Base-by-base conservation (phyloP, 2,113 vertebrate species). In the Trematomus loennbergii region DNA sequence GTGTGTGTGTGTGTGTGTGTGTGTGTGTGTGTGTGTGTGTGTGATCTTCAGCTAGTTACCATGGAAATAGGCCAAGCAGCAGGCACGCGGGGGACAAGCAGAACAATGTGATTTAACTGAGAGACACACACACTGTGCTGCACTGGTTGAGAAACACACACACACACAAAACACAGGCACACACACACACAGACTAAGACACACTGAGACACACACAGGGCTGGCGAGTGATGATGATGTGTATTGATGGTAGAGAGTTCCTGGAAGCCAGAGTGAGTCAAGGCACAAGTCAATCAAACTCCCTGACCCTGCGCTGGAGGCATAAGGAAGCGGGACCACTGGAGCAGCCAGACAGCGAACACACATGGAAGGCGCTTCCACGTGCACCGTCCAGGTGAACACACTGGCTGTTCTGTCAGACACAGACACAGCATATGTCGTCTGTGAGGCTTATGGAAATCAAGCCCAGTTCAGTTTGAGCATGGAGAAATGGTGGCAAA, bases 61-160 rank as follows among this genome's bases (percentile, higher is more conserved):
- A 93, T 93, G 91, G 93, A 93, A 92, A 94, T 92, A 90, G 92
- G 91, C 92, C 92, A 93, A 94, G 92, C 91, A 84, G 91, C 87
- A 93, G 82, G 88, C 92, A 93, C 89, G 83, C 68, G 78, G 90
- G 91, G 89, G 88, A 88, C 92, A 94, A 94, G 90, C 92, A 64
- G 81, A 88, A 90, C 87, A 91, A 91, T 94, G 91, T 94, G 93
- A 92, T 91, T 87, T 87, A 69, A 78, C 85, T 74, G 82, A 92
- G 63, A 90, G 67, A 88, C 86, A 92, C 36, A 92, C 36, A 40
- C 87, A 86, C 86, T 88, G 75, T 90, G 82, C 83, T 73, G 88
- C 88, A 87, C 85, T 84, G 75, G 79, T 83, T 76, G 68, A 86
- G 67, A 82, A 64, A 69, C 57, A 71, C 40, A 15, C 20, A 55